Percentiles rank a stretch among this genome's conserved stretches.
Conservation (phyloP, 2,797 vertebrate genomes). For the Brachyrhaphis roseni region DNA sequence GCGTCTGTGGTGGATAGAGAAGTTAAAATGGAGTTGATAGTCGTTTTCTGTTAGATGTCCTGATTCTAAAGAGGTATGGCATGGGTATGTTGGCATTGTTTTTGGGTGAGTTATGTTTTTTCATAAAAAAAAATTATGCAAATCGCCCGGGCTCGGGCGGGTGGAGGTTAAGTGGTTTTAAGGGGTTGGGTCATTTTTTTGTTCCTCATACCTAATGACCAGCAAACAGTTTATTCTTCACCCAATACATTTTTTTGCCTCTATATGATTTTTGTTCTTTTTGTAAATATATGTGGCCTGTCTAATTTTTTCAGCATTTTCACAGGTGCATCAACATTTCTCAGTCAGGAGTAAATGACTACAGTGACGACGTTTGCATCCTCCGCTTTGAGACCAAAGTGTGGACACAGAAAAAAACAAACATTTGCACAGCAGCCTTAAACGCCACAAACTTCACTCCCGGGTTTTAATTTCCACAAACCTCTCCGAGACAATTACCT, state of each 20-base stretch:
- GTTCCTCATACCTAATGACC: neutral
- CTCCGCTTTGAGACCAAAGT: neutral
- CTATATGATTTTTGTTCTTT: neutral
- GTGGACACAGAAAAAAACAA: neutral
- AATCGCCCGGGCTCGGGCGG: too few species aligned
- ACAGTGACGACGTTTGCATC: neutral
- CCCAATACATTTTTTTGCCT: neutral
- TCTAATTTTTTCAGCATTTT: neutral
- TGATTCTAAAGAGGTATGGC: too few species aligned
- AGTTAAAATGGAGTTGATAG: too few species aligned
- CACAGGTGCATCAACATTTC: neutral
- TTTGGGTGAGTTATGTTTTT: too few species aligned
- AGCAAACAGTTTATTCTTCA: neutral
- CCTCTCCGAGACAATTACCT: neutral
- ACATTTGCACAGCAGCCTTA: neutral
- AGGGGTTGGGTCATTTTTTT: neutral
- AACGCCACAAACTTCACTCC: neutral
- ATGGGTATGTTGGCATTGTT: too few species aligned
- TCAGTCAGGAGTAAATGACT: neutral
- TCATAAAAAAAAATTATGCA: too few species aligned
- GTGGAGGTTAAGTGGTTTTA: too few species aligned
- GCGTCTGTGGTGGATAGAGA: too few species aligned
- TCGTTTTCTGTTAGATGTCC: too few species aligned
- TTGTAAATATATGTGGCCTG: neutral
- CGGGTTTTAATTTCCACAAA: neutral